These are phyloP conservation scores for Cynopterus brachyotis DNA, from an alignment of 2,113 vertebrate genomes.

Conservation along the genomic window DNA sequence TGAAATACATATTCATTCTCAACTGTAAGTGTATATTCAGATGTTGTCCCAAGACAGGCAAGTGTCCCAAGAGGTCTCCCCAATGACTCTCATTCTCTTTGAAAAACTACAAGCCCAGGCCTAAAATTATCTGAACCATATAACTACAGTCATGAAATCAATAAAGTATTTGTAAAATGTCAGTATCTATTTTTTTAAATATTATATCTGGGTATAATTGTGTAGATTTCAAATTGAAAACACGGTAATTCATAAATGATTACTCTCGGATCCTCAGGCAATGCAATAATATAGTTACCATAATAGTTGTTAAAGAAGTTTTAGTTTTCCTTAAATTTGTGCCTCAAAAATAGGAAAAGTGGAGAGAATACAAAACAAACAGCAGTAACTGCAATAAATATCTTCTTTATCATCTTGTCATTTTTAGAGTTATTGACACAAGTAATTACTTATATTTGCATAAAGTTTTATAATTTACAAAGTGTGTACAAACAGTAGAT, in stretches of 20 bases:
- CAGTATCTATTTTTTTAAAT: not conserved
- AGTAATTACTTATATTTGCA: not conserved
- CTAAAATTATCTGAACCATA: not conserved
- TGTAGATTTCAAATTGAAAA: not conserved
- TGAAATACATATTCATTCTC: not conserved
- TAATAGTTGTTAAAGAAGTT: not conserved
- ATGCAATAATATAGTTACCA: not conserved
- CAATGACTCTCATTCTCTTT: not conserved
- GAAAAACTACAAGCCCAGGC: not conserved
- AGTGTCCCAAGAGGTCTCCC: not conserved
- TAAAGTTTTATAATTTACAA: not conserved
- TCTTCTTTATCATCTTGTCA: not conserved
- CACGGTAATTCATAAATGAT: not conserved
- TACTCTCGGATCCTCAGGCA: not conserved
- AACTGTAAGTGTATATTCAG: not conserved
- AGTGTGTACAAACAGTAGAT: not conserved
- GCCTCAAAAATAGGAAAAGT: not conserved
- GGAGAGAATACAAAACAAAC: not conserved
- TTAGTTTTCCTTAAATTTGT: not conserved
- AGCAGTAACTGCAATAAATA: not conserved
- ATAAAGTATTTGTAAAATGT: not conserved
- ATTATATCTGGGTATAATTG: not conserved
- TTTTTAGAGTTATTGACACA: not conserved
- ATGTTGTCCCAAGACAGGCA: not conserved
- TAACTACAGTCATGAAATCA: not conserved